Conservation (phyloP, 2,113 vertebrate genomes). For the Xiphias gladius region DNA sequence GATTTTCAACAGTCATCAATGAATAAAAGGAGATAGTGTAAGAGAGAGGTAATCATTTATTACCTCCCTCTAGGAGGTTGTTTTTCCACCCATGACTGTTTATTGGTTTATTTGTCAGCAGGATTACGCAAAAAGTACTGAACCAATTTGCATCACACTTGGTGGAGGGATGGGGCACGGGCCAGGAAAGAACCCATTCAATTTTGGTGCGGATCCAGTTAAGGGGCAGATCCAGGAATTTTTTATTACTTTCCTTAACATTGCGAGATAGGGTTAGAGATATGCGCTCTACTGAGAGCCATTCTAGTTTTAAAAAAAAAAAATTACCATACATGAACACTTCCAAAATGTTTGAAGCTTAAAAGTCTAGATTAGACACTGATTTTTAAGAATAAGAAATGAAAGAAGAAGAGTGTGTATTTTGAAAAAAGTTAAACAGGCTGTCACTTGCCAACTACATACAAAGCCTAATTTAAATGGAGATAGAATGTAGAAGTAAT, state of each 20-base stretch:
- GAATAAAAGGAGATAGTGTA: slow-evolving; percentile 29
- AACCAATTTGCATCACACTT: too few species aligned
- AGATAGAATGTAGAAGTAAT: not conserved
- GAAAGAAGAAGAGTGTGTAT: not conserved
- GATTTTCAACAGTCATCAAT: slow-evolving; percentile 53
- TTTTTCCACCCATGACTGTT: too few species aligned
- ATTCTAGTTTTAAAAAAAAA: not conserved
- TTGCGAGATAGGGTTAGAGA: too few species aligned
- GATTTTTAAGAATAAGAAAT: not conserved
- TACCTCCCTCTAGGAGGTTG: not conserved
- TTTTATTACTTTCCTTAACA: too few species aligned
- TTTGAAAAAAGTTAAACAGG: not conserved
- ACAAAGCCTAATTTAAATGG: not conserved
- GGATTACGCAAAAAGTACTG: too few species aligned
- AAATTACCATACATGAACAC: not conserved
- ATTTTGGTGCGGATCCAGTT: too few species aligned
- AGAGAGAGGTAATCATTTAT: not conserved
- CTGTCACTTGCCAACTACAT: not conserved
- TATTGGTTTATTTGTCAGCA: too few species aligned
- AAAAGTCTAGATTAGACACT: not conserved
- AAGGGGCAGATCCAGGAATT: too few species aligned
- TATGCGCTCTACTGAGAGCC: too few species aligned
- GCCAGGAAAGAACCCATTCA: too few species aligned
- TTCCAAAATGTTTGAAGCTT: not conserved
- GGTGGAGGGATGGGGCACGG: too few species aligned